Evolutionary conservation across 1,140 invertebrate genomes (phyloP).

Genomic region (Pseudomyrmex sp.): DNA sequence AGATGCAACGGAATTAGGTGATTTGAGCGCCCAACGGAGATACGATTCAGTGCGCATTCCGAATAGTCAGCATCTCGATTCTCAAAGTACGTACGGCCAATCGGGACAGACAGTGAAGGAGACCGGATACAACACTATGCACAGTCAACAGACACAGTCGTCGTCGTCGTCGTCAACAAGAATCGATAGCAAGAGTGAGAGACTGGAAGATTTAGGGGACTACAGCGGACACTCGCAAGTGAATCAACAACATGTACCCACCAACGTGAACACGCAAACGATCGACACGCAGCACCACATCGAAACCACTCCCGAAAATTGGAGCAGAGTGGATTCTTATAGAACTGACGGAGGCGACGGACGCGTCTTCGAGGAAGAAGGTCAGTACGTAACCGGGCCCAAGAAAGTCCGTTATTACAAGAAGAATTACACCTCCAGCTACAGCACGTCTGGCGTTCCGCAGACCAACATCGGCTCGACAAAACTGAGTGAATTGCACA

Average conservation of each 20-base stretch:
- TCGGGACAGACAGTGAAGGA: slow-evolving; percentile 26
- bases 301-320: slow-evolving; percentile 53
- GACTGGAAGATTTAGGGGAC: slow-evolving; percentile 68
- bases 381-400: slow-evolving; percentile 71
- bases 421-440: slow-evolving; percentile 77
- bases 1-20: neutral
- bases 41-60: slow-evolving; percentile 10
- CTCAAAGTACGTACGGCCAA: slow-evolving; percentile 41
- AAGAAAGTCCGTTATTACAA: slow-evolving; percentile 72
- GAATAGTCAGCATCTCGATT: slow-evolving; percentile 37
- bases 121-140: slow-evolving; percentile 40
- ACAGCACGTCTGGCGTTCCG: slow-evolving; percentile 56
- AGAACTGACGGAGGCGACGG: slow-evolving; percentile 70
- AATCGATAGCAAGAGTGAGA: slow-evolving; percentile 52
- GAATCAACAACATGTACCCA: slow-evolving; percentile 40
- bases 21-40: slow-evolving; percentile 23
- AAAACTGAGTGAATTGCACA: slow-evolving; percentile 13
- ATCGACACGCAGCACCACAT: slow-evolving; percentile 2
- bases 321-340: slow-evolving; percentile 69
- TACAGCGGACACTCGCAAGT: slow-evolving; percentile 37
- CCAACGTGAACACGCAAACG: slow-evolving; percentile 14
- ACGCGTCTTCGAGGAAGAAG: slow-evolving; percentile 72
- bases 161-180: neutral
- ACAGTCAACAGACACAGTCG: slow-evolving; percentile 54
- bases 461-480: neutral